Conservation (phyloP, 2,113 vertebrate genomes). For the Oceanodroma tethys region DNA sequence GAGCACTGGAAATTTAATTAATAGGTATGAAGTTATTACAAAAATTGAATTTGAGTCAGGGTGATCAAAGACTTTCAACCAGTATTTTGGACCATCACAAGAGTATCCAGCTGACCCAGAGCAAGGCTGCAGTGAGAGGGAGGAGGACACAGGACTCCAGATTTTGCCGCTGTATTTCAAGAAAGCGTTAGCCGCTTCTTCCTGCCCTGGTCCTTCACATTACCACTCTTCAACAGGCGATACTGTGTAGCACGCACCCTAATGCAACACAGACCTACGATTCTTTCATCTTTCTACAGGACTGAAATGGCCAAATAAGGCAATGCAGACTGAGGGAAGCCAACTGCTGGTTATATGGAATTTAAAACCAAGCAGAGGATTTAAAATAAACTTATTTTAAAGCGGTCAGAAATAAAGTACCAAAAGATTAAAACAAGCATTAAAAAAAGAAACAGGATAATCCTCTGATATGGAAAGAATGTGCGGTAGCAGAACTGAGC, state of each 20-base stretch:
- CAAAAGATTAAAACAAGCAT: constrained; percentile 36
- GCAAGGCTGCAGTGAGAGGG: neutral
- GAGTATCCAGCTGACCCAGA: neutral
- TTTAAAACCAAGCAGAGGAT: neutral
- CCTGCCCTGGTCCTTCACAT: neutral
- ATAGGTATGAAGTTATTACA: neutral
- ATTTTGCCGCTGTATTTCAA: neutral
- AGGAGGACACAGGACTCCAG: neutral
- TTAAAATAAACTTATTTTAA: constrained; percentile 20
- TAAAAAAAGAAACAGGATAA: neutral
- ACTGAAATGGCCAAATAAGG: constrained; percentile 15
- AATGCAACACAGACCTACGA: neutral
- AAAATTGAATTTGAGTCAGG: neutral
- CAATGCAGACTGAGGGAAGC: neutral
- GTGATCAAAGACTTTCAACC: neutral
- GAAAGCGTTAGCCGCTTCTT: neutral
- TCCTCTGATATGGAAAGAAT: neutral
- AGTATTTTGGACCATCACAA: neutral
- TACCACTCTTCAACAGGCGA: neutral
- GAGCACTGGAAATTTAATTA: neutral
- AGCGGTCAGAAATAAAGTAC: neutral
- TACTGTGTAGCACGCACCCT: neutral
- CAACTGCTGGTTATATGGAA: neutral
- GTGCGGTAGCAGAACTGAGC: neutral
- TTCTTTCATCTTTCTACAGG: neutral